Evolutionary conservation across 2,888 invertebrate species (phyloP), one percentile per base, ranked within the genome.

Genomic region (Creontiades dilutus): DNA sequence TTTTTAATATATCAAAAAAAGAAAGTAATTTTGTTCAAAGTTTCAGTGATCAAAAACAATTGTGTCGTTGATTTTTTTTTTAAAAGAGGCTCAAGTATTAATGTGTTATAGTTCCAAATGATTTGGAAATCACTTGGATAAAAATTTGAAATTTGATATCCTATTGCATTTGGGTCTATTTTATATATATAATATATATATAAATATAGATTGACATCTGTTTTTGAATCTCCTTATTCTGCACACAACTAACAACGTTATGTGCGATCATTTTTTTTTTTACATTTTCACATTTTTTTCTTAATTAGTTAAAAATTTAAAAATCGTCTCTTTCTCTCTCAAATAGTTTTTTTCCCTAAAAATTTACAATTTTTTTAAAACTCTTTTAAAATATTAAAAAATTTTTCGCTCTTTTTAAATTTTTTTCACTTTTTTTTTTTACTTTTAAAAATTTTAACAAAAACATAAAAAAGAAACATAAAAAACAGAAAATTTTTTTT

Each of bases 291-390:
- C 75, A 84, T 89, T 91, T 91, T n/a, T 90, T 90, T 90, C 90
- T 89, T 90, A 91, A 89, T 85, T 84, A 89, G 75, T 90, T 85
- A 91, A 90, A 91, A 92, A 90, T 91, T 91, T 92, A 92, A 92
- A 91, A 91, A 90, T 90, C 90, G 90, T 91, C 91, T 91, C 91
- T 90, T 91, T 91, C 90, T 91, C 90, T 91, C 91, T 90, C 90
- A 91, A 91, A 90, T 86, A 86, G 85, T 90, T 89, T 89, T 89
- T 89, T 84, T 55, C 90, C 85, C 76, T 86, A 90, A 90, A 86
- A 90, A 89, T 89, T 89, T 89, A 89, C 89, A 89, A 82, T 61
- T 82, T 89, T 87, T 82, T 89, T 68, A 89, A 89, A 89, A 89
- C 81, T 76, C 78, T 89, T 89, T 89, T 84, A 89, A 89, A 89